phyloP scores from a whole-genome alignment of 2,797 vertebrate species.

The Artibeus lituratus region DNA sequence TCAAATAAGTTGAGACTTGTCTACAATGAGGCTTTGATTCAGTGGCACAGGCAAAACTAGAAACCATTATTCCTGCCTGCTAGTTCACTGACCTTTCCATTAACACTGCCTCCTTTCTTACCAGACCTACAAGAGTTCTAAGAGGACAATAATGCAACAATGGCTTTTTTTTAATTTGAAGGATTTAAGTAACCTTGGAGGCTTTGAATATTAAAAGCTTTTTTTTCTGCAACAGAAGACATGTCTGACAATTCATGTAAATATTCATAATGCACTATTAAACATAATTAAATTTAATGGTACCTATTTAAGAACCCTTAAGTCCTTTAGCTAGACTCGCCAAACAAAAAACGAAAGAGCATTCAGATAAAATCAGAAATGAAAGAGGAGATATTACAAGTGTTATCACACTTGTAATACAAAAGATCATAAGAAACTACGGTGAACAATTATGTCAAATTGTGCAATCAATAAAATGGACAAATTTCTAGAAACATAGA shows the following conservation, averaged over 20 bases:
- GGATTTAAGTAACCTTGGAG: conserved; percentile 19
- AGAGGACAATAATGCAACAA: neutral
- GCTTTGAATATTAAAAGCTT: neutral
- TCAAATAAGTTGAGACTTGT: conserved; percentile 21
- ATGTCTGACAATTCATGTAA: neutral
- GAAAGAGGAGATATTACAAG: neutral
- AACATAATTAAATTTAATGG: neutral
- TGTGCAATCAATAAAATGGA: neutral
- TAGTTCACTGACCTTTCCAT: neutral
- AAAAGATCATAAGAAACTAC: neutral
- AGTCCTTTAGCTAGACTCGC: neutral
- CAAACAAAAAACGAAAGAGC: neutral
- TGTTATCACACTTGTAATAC: neutral
- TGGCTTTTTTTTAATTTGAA: conserved; percentile 26
- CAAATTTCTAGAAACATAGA: neutral
- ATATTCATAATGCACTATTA: neutral
- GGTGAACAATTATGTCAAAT: neutral
- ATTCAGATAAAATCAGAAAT: neutral
- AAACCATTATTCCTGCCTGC: neutral
- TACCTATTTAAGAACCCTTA: neutral
- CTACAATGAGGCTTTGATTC: conserved; percentile 28
- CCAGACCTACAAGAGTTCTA: neutral
- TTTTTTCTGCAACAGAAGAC: neutral
- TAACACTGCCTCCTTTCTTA: neutral
- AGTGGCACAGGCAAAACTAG: neutral